Percentiles rank a stretch among this genome's conserved stretches.
Evolutionary conservation across 2,113 vertebrate genomes (phyloP).

Genomic region (Pterophyllum scalare): DNA sequence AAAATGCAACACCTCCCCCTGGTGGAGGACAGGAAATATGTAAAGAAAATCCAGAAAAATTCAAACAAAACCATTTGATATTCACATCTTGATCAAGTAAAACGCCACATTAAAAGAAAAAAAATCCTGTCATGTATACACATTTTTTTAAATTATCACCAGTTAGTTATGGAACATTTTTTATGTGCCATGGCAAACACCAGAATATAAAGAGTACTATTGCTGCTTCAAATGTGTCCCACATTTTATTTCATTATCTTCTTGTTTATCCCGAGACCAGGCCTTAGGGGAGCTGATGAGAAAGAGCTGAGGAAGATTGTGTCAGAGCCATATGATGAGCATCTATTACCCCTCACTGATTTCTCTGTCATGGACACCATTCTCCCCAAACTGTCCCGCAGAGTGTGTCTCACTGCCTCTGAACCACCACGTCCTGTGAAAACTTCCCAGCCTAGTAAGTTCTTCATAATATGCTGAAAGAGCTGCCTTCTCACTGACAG

Average conservation of each 20-base stretch:
- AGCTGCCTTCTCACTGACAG: not conserved
- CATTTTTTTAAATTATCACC: not conserved
- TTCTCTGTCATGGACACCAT: conserved; percentile 78
- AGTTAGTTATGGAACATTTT: not conserved
- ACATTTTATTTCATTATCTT: not conserved
- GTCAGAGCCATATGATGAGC: conserved; percentile 83
- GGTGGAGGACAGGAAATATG: not conserved
- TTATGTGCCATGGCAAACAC: not conserved
- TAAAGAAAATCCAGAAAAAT: not conserved
- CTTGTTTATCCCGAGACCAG: conserved; percentile 62
- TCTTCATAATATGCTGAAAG: not conserved
- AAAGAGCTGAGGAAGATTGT: conserved; percentile 82
- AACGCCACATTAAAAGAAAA: not conserved
- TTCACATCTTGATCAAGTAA: not conserved
- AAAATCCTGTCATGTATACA: not conserved
- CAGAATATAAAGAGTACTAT: not conserved
- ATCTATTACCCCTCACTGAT: conserved; percentile 78
- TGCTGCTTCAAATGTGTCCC: not conserved
- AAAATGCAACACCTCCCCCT: conserved; percentile 43
- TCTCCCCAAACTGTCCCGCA: conserved; percentile 83
- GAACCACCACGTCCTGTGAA: conserved; percentile 84
- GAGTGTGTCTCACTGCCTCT: conserved; percentile 86
- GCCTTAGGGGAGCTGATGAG: conserved; percentile 80
- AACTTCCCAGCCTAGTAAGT: conserved; percentile 61
- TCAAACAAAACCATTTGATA: not conserved